Conservation (phyloP, 2,888 invertebrate genomes). For the Caenorhabditis sp. region DNA sequence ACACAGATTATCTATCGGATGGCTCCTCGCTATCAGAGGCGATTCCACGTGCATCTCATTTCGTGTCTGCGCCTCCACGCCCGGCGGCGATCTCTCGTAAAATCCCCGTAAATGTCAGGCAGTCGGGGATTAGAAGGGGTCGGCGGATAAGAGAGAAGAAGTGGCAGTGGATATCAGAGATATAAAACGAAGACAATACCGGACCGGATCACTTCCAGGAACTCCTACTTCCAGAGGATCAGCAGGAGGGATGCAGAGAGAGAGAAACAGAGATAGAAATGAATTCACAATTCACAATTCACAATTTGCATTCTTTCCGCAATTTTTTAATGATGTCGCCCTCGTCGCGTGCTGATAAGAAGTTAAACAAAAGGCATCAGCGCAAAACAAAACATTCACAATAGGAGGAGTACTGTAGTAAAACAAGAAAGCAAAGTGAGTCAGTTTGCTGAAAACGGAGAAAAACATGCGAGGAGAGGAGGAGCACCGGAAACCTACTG, state of each 20-base stretch:
- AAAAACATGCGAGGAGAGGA: not conserved
- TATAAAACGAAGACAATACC: too few species aligned
- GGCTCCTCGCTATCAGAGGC: not conserved
- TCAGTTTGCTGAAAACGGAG: not conserved
- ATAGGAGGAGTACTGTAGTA: too few species aligned
- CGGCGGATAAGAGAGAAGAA: not conserved
- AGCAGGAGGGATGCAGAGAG: conserved; percentile 10
- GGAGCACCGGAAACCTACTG: conserved; percentile 21
- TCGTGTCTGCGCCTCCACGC: conserved; percentile 34
- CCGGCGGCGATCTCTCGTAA: not conserved
- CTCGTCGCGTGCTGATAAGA: too few species aligned
- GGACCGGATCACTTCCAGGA: too few species aligned
- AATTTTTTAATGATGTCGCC: too few species aligned
- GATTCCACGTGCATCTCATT: conserved; percentile 22
- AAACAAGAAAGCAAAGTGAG: too few species aligned
- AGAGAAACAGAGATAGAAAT: too few species aligned
- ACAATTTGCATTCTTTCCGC: too few species aligned
- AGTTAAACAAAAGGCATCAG: not conserved
- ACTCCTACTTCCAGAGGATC: too few species aligned
- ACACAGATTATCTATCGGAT: conserved; percentile 19
- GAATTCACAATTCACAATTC: too few species aligned
- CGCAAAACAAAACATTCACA: too few species aligned
- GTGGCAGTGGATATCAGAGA: not conserved
- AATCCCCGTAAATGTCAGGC: conserved; percentile 24
- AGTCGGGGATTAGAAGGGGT: conserved; percentile 11